A percentile compares a stretch with the other conserved stretches of the same genome.
phyloP scores from a whole-genome alignment of 2,113 vertebrate species.

The Leiothrix lutea region DNA sequence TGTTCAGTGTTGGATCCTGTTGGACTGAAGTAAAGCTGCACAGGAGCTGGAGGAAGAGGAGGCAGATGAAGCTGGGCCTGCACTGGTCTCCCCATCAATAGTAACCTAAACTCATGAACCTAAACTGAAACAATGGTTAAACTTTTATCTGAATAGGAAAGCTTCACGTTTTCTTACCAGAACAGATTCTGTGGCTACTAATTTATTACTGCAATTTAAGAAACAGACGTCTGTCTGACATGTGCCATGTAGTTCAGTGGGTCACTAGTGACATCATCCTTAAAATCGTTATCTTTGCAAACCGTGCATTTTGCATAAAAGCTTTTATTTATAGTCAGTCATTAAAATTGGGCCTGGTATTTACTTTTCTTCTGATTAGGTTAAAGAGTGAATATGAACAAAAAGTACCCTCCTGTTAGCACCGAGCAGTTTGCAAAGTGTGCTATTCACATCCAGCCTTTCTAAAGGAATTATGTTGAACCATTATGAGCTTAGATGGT shows the following conservation, averaged over 20 bases:
- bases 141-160: constrained; percentile 19
- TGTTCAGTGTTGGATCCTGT: neutral
- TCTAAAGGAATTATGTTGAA: constrained; percentile 4
- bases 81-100: neutral
- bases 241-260: constrained; percentile 58
- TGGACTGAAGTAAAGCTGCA: neutral
- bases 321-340: constrained; percentile 62
- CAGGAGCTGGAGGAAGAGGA: neutral
- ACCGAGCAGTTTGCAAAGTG: neutral
- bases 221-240: constrained; percentile 66
- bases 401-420: neutral
- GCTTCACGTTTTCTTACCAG: constrained; percentile 22
- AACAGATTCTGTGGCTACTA: constrained; percentile 48
- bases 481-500: neutral
- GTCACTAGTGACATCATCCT: constrained; percentile 59
- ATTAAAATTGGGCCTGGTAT: constrained; percentile 55
- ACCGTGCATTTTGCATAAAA: constrained; percentile 52
- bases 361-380: constrained; percentile 60
- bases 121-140: neutral
- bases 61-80: neutral
- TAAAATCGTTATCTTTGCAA: constrained; percentile 54
- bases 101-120: neutral
- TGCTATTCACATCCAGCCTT: neutral
- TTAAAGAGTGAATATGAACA: constrained; percentile 53
- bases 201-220: constrained; percentile 66